A percentile compares a stretch with the other conserved stretches of the same genome.
These are phyloP conservation scores for Drosophila arawakana DNA, from an alignment of 1,140 invertebrate species.

Conservation along the genomic window DNA sequence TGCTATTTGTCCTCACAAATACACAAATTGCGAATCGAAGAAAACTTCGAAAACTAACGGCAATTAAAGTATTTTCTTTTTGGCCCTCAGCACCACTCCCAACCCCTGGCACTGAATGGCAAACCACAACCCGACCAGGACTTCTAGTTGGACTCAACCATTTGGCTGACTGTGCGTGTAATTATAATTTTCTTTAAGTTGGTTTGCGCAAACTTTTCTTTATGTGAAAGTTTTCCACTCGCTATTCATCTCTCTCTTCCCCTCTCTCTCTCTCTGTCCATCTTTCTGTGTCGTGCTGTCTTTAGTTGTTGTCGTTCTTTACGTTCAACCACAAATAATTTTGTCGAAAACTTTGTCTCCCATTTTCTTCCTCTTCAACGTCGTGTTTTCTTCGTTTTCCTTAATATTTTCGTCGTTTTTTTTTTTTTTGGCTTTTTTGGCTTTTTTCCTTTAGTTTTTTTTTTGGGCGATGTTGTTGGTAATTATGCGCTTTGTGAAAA, in stretches of 20 bases:
- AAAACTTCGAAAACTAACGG: conserved; percentile 78
- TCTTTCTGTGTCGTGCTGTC: conserved; percentile 33
- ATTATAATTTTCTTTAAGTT: conserved; percentile 83
- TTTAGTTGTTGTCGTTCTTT: conserved; percentile 47
- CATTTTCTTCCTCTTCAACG: conserved; percentile 28
- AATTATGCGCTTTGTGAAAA: conserved; percentile 80
- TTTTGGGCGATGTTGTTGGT: conserved; percentile 71
- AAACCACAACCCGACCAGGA: conserved; percentile 41
- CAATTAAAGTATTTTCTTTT: conserved; percentile 79
- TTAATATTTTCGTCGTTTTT: conserved; percentile 23
- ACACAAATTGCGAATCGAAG: conserved; percentile 77
- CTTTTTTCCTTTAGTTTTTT: not conserved
- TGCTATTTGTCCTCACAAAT: conserved; percentile 46
- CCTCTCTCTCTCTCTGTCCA: not conserved
- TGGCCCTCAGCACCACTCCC: not conserved
- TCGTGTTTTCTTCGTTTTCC: conserved; percentile 19
- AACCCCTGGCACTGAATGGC: not conserved
- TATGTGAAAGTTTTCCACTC: conserved; percentile 73
- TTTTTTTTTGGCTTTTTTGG: too few species aligned
- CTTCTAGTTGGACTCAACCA: conserved; percentile 46
- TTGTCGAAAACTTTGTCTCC: conserved; percentile 74
- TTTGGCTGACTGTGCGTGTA: conserved; percentile 82
- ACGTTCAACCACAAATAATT: conserved; percentile 75
- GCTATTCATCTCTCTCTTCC: conserved; percentile 30
- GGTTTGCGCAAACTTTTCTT: conserved; percentile 80